These are phyloP conservation scores for Anas capensis DNA, from an alignment of 2,797 vertebrate species.

Conservation along the genomic window DNA sequence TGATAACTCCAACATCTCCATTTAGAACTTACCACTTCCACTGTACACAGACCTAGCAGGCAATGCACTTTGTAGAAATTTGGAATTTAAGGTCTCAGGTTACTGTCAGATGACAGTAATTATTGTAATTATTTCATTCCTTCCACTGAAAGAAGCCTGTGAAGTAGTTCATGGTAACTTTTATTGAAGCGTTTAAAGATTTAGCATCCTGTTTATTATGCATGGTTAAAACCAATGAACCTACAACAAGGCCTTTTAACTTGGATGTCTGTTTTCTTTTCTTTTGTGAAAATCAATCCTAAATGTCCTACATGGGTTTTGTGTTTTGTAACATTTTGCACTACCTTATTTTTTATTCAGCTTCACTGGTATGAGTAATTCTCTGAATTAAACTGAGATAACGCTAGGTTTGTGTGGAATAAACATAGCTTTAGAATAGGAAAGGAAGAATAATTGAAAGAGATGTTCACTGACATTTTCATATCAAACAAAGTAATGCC, in stretches of 20 bases:
- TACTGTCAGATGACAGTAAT: background rate
- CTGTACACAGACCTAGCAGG: background rate
- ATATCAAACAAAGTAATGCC: constrained; percentile 70
- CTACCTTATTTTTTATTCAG: constrained; percentile 18
- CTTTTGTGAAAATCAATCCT: background rate
- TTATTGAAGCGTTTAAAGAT: background rate
- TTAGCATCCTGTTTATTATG: background rate
- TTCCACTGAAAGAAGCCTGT: background rate
- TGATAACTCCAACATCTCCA: background rate
- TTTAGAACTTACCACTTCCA: background rate
- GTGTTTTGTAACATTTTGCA: constrained; percentile 20
- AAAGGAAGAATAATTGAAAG: constrained; percentile 59
- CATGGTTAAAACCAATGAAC: background rate
- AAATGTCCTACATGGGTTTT: background rate
- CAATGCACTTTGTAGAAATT: background rate
- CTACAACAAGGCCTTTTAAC: background rate
- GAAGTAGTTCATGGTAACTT: background rate
- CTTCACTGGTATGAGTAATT: constrained; percentile 23
- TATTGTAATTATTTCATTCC: background rate
- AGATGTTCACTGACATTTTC: constrained; percentile 69
- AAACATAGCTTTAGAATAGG: constrained; percentile 7
- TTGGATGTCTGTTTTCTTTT: background rate
- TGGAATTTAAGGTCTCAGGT: background rate
- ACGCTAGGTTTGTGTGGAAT: background rate
- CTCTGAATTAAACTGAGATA: constrained; percentile 37